Evolutionary conservation across 2,888 invertebrate genomes (phyloP), one percentile per base, ranked within the genome.

Genomic region (Antheraea yamamai): DNA sequence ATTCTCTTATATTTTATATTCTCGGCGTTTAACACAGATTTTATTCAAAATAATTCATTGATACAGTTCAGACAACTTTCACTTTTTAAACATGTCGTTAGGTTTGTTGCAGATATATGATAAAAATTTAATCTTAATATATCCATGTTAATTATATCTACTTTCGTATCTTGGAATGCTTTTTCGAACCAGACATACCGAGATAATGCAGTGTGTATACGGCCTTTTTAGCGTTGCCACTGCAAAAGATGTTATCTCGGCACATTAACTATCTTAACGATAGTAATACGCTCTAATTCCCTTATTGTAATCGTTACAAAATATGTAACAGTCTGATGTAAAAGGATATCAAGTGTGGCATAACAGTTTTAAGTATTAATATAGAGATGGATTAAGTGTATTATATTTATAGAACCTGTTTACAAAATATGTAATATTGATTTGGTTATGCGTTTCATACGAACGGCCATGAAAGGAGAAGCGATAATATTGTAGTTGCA

Each of bases 401-500:
- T 30, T 58, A 66, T 30, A 26, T 26, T 30, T 30, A 26, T 64
- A 64, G 26, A 64, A 64, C 12, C 20, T 70, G 68, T 70, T 70
- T 70, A 39, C 68, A 39, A 39, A 39, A 70, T n/a, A 70, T 70
- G 20, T 39, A 39, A 20, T 70, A n/a, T 35, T 70, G 35, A 70
- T 70, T 70, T 70, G 70, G 39, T 39, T 70, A 70, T 70, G 39
- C 39, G 39, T 39, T 80, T 47, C 12, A 47, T 82, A 77, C 75
- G 79, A 78, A 30, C 74, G 78, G 76, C 81, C 79, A 79, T 76
- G 81, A 80, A 83, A 84, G 84, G 84, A 82, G 83, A 83, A 81
- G 80, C 85, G 79, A 39, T 81, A 82, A 80, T 79, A 85, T 84
- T 79, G 82, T 84, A 83, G 85, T 84, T 85, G 91, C 87, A 91